Percentiles rank a stretch among this genome's conserved stretches.
Conservation (phyloP, 2,888 invertebrate genomes). For the Lasioglossum pauxillum region DNA sequence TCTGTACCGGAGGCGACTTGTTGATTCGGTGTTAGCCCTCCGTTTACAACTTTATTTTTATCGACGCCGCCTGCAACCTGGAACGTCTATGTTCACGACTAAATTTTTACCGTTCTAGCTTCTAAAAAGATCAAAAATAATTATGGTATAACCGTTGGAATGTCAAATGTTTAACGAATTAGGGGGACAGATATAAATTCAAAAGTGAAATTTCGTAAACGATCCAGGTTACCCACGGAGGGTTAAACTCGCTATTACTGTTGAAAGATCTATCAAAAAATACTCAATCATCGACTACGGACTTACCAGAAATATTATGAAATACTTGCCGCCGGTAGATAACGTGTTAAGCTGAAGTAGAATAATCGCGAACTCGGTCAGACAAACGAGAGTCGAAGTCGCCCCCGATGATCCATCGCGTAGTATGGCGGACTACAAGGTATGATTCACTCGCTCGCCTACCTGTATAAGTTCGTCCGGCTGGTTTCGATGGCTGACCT, state of each 20-base stretch:
- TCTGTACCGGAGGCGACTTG: no score
- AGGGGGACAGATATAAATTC: no score
- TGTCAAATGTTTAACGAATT: no score
- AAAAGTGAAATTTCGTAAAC: no score
- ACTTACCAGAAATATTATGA: no score
- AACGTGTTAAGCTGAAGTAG: background rate
- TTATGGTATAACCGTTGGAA: no score
- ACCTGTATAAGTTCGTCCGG: conserved; percentile 68
- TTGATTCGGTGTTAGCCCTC: no score
- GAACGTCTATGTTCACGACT: no score
- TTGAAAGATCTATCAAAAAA: no score
- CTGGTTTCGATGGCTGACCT: conserved; percentile 63
- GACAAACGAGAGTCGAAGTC: conserved; percentile 58
- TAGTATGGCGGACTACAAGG: conserved; percentile 52
- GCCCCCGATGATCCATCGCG: conserved; percentile 63
- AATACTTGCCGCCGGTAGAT: no score
- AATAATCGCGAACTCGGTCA: conserved; percentile 4
- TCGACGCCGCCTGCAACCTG: no score
- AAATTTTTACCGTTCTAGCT: background rate
- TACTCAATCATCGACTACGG: background rate
- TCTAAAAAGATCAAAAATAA: background rate
- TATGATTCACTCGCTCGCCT: conserved; percentile 78
- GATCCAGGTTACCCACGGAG: background rate
- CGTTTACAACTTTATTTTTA: no score
- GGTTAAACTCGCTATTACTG: background rate